These are phyloP conservation scores for Choristoneura rosaceana DNA, from an alignment of 2,888 invertebrate species.

Conservation along the genomic window DNA sequence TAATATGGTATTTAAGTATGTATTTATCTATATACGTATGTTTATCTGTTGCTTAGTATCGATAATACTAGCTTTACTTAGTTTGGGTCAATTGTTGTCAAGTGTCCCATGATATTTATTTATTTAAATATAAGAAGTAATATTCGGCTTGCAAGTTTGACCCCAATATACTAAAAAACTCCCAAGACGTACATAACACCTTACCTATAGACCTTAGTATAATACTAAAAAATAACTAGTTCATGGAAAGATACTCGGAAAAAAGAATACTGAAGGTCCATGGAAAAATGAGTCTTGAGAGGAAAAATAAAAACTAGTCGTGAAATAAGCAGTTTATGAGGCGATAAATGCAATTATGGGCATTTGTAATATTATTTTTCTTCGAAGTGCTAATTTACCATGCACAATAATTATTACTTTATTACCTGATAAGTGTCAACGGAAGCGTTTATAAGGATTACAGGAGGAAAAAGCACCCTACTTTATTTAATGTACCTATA, in stretches of 20 bases:
- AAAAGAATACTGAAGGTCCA: conserved; percentile 11
- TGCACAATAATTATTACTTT: conserved; percentile 2
- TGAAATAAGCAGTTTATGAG: conserved; percentile 25
- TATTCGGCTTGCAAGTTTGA: too few species aligned
- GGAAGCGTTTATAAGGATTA: neutral
- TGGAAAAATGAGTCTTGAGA: conserved; percentile 24
- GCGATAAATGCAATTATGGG: conserved; percentile 20
- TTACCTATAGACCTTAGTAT: neutral
- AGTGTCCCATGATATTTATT: too few species aligned
- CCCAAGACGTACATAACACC: too few species aligned
- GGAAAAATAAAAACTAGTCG: conserved; percentile 19
- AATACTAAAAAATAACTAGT: neutral
- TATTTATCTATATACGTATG: too few species aligned
- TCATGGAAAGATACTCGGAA: conserved; percentile 31
- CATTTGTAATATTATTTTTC: conserved; percentile 9
- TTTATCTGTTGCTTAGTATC: too few species aligned
- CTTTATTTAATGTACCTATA: too few species aligned
- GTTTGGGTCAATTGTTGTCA: too few species aligned
- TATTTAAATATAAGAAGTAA: too few species aligned
- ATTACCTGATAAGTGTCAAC: neutral
- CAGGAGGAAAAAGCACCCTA: neutral
- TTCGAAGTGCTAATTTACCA: conserved; percentile 15
- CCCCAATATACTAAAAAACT: too few species aligned
- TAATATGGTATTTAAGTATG: too few species aligned
- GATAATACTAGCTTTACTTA: too few species aligned